Percentiles rank a stretch among this genome's conserved stretches.
Conservation (phyloP, 2,797 vertebrate species). For the Anguilla obscura region DNA sequence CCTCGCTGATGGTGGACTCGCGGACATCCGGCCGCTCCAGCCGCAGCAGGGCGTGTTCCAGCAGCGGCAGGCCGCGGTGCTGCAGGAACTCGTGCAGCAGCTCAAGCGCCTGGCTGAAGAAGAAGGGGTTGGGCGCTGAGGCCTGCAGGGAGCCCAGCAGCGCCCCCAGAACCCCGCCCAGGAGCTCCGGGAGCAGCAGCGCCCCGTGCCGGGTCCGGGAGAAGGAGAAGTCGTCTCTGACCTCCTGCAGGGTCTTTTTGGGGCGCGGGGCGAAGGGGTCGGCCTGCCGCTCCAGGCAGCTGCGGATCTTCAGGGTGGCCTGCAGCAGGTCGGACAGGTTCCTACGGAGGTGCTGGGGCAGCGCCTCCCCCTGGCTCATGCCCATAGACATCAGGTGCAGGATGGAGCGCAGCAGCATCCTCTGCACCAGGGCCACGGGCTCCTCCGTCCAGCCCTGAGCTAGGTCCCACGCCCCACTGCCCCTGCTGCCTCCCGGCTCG, state of each 20-base stretch:
- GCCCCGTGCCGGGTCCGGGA: slow-evolving; percentile 80
- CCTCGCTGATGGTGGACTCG: slow-evolving; percentile 67
- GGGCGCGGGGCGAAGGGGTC: slow-evolving; percentile 76
- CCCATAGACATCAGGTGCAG: slow-evolving; percentile 89
- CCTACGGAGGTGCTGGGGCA: slow-evolving; percentile 86
- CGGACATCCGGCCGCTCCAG: slow-evolving; percentile 79
- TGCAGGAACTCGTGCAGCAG: slow-evolving; percentile 95
- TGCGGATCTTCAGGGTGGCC: slow-evolving; percentile 87
- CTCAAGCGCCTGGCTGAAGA: slow-evolving; percentile 92
- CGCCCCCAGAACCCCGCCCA: slow-evolving; percentile 87
- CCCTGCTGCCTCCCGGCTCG: slow-evolving; percentile 56
- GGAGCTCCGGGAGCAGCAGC: slow-evolving; percentile 87
- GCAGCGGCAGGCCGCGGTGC: slow-evolving; percentile 86
- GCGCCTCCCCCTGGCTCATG: slow-evolving; percentile 75
- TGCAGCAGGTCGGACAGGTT: slow-evolving; percentile 87
- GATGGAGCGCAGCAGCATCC: slow-evolving; percentile 91
- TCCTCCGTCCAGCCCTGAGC: slow-evolving; percentile 91
- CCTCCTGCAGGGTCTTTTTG: slow-evolving; percentile 82
- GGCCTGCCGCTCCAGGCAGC: slow-evolving; percentile 78
- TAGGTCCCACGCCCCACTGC: slow-evolving; percentile 68
- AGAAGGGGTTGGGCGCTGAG: slow-evolving; percentile 88
- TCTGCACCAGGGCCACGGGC: slow-evolving; percentile 88
- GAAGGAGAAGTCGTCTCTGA: slow-evolving; percentile 80
- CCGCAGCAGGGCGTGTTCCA: slow-evolving; percentile 83
- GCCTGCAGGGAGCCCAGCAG: slow-evolving; percentile 86